Conservation (phyloP, 2,797 vertebrate species). For the Sphenopsis melanotis region DNA sequence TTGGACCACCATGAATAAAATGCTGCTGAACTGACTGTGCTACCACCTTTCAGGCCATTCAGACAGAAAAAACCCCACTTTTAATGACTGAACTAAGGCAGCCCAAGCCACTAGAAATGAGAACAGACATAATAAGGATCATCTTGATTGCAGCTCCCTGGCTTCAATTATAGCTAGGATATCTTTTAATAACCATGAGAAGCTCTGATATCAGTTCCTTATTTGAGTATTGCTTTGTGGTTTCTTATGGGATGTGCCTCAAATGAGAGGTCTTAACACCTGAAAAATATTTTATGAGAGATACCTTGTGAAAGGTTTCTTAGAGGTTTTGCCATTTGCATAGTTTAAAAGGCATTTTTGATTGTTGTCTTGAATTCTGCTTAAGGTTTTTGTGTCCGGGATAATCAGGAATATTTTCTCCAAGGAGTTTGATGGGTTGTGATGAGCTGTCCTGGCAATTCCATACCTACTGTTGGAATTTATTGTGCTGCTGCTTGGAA, state of each 20-base stretch:
- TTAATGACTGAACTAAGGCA: neutral
- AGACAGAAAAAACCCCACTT: neutral
- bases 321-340: neutral
- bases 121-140: neutral
- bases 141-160: neutral
- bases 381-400: neutral
- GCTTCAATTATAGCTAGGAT: neutral
- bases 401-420: neutral
- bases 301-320: neutral
- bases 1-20: neutral
- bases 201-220: neutral
- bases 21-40: neutral
- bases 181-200: neutral
- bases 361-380: neutral
- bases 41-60: neutral
- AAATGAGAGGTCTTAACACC: neutral
- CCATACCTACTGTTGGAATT: neutral
- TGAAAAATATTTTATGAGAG: conserved; percentile 5
- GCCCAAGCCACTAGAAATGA: neutral
- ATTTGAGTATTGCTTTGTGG: neutral
- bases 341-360: neutral
- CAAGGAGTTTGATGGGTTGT: neutral
- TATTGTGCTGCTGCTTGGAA: neutral
- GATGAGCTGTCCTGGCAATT: neutral
- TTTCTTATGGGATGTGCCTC: neutral